Evolutionary conservation across 2,113 vertebrate species (phyloP).

Genomic region (Xenopus laevis): DNA sequence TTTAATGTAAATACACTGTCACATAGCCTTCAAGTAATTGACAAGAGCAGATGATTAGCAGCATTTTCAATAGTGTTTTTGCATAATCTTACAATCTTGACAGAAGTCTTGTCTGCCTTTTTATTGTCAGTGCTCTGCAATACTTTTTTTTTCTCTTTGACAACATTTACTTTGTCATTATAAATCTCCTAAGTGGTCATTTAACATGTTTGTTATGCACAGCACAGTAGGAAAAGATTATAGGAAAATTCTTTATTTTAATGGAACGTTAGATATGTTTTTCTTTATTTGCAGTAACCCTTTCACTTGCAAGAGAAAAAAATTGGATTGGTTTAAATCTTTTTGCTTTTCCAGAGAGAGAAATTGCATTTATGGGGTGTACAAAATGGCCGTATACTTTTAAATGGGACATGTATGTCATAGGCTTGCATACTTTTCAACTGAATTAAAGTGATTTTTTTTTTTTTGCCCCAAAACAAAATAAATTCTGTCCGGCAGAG

Average conservation of each 20-base stretch:
- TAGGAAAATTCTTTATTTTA: conserved; percentile 12
- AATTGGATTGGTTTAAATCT: too few species aligned
- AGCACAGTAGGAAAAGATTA: conserved; percentile 48
- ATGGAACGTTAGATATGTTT: neutral
- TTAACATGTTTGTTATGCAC: conserved; percentile 57
- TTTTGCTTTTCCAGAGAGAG: too few species aligned
- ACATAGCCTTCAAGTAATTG: conserved; percentile 88
- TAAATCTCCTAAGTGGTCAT: conserved; percentile 74
- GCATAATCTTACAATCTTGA: conserved; percentile 82
- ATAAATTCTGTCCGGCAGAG: too few species aligned
- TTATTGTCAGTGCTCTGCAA: conserved; percentile 71
- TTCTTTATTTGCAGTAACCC: neutral
- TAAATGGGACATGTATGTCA: too few species aligned
- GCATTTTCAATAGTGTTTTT: conserved; percentile 78
- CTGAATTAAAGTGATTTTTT: too few species aligned
- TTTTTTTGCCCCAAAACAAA: too few species aligned
- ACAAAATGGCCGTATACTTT: too few species aligned
- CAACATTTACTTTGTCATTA: conserved; percentile 72
- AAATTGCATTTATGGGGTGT: too few species aligned
- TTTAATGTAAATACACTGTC: conserved; percentile 91
- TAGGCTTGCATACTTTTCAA: too few species aligned
- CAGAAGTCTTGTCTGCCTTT: conserved; percentile 68
- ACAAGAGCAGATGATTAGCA: conserved; percentile 92
- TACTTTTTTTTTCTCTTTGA: conserved; percentile 56
- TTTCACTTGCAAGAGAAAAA: neutral